Percentiles rank a stretch among this genome's conserved stretches.
Evolutionary conservation across 2,113 vertebrate genomes (phyloP).

Genomic region (Dipodomys stephensi): DNA sequence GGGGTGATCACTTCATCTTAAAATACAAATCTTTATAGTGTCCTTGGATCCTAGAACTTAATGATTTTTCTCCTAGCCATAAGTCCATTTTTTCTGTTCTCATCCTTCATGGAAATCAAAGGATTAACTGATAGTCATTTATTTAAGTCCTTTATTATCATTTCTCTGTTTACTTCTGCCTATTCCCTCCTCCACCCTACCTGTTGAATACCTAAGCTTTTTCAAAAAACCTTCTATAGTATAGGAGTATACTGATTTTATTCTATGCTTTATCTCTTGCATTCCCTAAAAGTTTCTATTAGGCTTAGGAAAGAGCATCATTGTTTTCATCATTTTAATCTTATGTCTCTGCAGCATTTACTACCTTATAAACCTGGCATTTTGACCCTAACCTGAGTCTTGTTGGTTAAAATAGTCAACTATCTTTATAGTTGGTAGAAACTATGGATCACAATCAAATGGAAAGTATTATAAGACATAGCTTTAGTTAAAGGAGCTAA

Average conservation of each 20-base stretch:
- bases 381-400: constrained; percentile 21
- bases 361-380: neutral
- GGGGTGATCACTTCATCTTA: neutral
- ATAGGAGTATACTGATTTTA: neutral
- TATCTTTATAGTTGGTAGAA: constrained; percentile 5
- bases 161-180: constrained; percentile 30
- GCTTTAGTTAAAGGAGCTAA: neutral
- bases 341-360: constrained; percentile 9
- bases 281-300: constrained; percentile 1
- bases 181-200: neutral
- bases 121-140: neutral
- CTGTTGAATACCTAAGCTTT: neutral
- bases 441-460: neutral
- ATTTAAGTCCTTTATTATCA: constrained; percentile 2
- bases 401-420: neutral
- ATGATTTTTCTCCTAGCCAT: neutral
- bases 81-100: neutral
- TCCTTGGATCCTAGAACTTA: neutral
- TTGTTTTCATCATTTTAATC: constrained; percentile 32
- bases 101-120: constrained; percentile 28
- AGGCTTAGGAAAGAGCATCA: neutral
- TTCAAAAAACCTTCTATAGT: neutral
- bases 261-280: neutral
- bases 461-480: constrained; percentile 13
- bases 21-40: neutral